Evolutionary conservation across 1,140 invertebrate species (phyloP), one percentile per base, ranked within the genome.

Genomic region (Penaeus vannamei): DNA sequence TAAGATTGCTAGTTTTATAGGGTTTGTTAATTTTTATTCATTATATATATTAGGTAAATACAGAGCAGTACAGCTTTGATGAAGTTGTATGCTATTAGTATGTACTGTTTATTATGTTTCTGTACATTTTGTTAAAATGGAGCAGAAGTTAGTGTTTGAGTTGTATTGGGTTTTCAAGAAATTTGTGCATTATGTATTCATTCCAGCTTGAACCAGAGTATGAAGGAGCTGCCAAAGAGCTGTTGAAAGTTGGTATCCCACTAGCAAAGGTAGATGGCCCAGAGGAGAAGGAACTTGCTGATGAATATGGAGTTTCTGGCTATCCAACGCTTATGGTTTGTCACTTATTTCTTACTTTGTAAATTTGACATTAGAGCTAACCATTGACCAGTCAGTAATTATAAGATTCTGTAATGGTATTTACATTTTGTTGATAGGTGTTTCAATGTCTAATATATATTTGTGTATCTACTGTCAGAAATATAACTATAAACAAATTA

Each of bases 231-330:
- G 94, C 94, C 2, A 92, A 92, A 76, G 92, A 92, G 23, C 91
- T 94, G 62, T 92, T 93, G 84, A 90, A 92, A 53, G 91, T 91
- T 80, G 92, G 92, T 22, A 93, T 95, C 84, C 92, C 92, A 12
- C 85, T 94, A 60, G 94, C 93, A 60, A 95, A 95, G 92, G 93
- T 94, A n/a, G 94, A 94, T 91, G 93, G 93, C 53, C 93, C 92
- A 26, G 92, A 91, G 81, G 92, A 94, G 84, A 93, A 93, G 86
- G 92, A 93, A 46, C 76, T 94, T 22, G 93, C 93, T 20, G 92
- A 93, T 46, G 90, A 93, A 85, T 94, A 92, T 86, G 92, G 93
- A 72, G 92, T 95, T 26, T 91, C 87, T 36, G 94, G 94, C 42
- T 94, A 93, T 91, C 94, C 94, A 29, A 94, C 94, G 0, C 84